Evolutionary conservation across 23 tunicate genomes (phyloP).

Genomic region (Clavelina lepadiformis): DNA sequence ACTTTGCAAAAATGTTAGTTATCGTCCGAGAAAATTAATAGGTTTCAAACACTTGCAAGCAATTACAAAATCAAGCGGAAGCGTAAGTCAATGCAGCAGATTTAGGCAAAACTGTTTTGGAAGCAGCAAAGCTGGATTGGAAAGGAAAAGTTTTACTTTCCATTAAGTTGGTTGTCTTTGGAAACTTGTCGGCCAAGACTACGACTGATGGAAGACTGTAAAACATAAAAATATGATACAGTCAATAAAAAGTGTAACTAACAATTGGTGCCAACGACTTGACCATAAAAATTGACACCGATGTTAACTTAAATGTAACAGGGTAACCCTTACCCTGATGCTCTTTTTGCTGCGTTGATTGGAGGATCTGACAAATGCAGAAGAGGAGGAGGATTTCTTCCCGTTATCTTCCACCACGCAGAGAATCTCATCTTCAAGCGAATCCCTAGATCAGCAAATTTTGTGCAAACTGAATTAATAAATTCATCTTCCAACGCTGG

Average conservation of each 20-base stretch:
- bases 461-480: neutral
- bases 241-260: neutral
- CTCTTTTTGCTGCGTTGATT: conserved; percentile 16
- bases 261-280: neutral
- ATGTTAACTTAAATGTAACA: neutral
- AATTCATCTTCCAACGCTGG: too few species aligned
- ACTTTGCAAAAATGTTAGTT: too few species aligned
- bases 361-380: neutral
- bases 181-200: conserved; percentile 43
- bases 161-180: conserved; percentile 19
- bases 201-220: conserved; percentile 52
- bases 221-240: neutral
- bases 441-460: conserved; percentile 11
- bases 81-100: too few species aligned
- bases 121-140: too few species aligned
- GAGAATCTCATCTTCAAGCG: conserved; percentile 31
- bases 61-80: too few species aligned
- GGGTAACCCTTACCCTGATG: conserved; percentile 8
- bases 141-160: too few species aligned
- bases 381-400: neutral
- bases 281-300: neutral
- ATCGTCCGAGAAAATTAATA: too few species aligned
- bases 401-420: conserved; percentile 10
- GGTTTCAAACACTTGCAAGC: too few species aligned
- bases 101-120: too few species aligned